phyloP scores from a whole-genome alignment of 2,888 invertebrate species.

The Dusona sp. region DNA sequence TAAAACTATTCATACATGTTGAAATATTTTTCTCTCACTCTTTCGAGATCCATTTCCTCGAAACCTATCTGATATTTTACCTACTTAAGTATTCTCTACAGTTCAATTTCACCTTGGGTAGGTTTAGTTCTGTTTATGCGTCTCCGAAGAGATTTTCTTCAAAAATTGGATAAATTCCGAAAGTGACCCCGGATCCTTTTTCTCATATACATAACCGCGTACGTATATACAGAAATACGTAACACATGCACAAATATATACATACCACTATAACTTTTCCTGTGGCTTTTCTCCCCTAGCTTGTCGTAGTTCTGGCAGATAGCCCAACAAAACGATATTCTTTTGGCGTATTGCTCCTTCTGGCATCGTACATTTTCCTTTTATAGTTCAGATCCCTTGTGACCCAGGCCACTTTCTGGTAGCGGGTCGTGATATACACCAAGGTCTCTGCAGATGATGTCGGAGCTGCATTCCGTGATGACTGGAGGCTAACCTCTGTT shows the following conservation, averaged over 20 bases:
- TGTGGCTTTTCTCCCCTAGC: conserved; percentile 26
- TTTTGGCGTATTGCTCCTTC: conserved; percentile 43
- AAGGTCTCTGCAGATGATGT: neutral
- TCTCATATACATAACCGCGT: neutral
- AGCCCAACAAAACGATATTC: conserved; percentile 58
- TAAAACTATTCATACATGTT: neutral
- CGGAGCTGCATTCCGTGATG: neutral
- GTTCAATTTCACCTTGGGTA: neutral
- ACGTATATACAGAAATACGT: neutral
- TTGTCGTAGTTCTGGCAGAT: conserved; percentile 46
- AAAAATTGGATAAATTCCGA: conserved; percentile 3
- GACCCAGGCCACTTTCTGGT: conserved; percentile 27
- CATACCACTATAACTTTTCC: conserved; percentile 9
- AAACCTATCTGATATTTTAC: too few relatives aligned
- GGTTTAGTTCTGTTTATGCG: too few relatives aligned
- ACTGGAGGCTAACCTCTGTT: neutral
- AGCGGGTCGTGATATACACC: conserved; percentile 13
- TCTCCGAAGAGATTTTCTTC: neutral
- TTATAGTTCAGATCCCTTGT: conserved; percentile 12
- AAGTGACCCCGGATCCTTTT: conserved; percentile 1
- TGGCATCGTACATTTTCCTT: conserved; percentile 43
- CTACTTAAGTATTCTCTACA: neutral
- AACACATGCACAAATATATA: neutral
- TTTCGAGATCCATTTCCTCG: neutral
- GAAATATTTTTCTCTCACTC: neutral